Base-by-base conservation (phyloP, 2,797 vertebrate species). In the Sparidentex hasta region DNA sequence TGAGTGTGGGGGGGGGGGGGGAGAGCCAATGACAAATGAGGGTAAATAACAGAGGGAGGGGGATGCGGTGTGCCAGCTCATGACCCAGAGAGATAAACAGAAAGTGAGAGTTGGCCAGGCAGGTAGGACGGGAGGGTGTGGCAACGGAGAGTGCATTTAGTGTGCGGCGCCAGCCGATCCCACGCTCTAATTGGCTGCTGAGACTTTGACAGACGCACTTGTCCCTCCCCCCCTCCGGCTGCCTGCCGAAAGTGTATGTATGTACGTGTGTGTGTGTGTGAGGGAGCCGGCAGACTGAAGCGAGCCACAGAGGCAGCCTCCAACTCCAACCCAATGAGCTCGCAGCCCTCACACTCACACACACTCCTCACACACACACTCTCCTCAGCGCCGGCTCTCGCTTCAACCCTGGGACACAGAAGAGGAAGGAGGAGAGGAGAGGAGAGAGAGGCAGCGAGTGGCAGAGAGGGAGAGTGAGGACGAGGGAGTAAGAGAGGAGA, bases 261-360 rank as follows among this genome's bases (percentile, higher is more conserved):
- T 85, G 85, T 71, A 72, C 79, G 75, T 63, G 57, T 78, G 77
- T 68, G 76, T 81, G 82, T 57, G 84, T 55, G 85, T 12, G 81
- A 69, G 75, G 55, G 84, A 87, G 87, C 84, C 75, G 87, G 83
- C 88, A 90, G 92, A 90, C 87, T 83, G 87, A 84, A 71, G 88
- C 67, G 48, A 89, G 87, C 82, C 89, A 92, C 90, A 87, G 94
- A 94, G 92, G 89, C 91, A 92, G 91, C 80, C 93, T 93, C 90
- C 61, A 93, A 95, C 91, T 94, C 92, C 90, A 91, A 89, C 81
- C 92, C 93, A 92, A 94, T 94, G 94, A 93, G 94, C 93, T 90
- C 71, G 33, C 92, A 94, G 92, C 93, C 91, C 91, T 74, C 82
- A 29, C 86, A 65, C 70, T 25, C 80, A 74, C 83, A 57, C 85